A percentile compares a stretch with the other conserved stretches of the same genome.
Conservation (phyloP, 2,797 vertebrate species). For the Tokudaia muenninki region DNA sequence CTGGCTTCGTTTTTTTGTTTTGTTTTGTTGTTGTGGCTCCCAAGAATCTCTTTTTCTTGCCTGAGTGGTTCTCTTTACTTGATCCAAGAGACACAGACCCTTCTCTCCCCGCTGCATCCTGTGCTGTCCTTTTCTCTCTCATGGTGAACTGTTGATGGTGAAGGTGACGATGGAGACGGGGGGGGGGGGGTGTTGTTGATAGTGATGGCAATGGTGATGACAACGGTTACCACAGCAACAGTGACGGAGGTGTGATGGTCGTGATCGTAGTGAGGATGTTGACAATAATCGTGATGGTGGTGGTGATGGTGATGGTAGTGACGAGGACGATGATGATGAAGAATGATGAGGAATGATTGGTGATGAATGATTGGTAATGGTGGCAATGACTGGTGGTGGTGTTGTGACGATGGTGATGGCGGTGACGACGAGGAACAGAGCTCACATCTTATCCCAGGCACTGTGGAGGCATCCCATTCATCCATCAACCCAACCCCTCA, state of each 20-base stretch:
- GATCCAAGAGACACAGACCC: not conserved
- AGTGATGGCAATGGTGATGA: no score
- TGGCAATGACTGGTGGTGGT: no score
- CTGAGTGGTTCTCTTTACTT: not conserved
- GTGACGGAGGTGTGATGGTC: not conserved
- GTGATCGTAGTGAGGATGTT: rapidly evolving
- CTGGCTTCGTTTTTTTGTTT: not conserved
- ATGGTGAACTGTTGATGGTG: not conserved
- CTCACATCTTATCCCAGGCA: not conserved
- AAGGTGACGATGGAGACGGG: not conserved
- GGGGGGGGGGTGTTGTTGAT: no score
- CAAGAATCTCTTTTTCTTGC: slow-evolving; percentile 1
- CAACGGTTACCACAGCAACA: no score
- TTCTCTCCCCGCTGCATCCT: not conserved
- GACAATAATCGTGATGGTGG: not conserved
- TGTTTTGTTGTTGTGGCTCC: not conserved
- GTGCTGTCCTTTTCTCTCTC: not conserved
- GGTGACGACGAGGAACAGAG: not conserved
- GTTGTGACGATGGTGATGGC: no score
- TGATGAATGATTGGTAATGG: no score
- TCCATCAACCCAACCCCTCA: not conserved
- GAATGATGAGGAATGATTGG: rapidly evolving
- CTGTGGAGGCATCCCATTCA: not conserved
- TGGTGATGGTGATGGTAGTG: not conserved
- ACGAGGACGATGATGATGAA: not conserved